Base-by-base conservation (phyloP, 2,113 vertebrate species). In the Noturus placidus region DNA sequence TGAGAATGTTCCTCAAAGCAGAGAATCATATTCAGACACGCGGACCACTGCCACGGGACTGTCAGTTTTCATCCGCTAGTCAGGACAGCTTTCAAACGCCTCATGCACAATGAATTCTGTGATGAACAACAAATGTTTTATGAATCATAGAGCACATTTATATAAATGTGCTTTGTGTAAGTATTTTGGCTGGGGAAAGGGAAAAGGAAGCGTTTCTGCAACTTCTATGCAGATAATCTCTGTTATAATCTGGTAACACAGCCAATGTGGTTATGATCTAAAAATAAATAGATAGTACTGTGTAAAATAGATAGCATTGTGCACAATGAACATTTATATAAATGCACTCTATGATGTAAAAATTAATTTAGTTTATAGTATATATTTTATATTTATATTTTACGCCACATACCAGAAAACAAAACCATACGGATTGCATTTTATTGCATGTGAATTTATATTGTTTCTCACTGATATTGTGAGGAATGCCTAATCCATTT, bases 11-110 rank as follows among this genome's bases (percentile, higher is more conserved):
- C 61, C 86, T 91, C 84, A 88, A 91, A 91, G 88, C 79, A 63
- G 67, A 91, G 84, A 92, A 89, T 91, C 89, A 82, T 78, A 90
- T 91, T 91, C 78, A 91, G 87, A 80, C 67, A 33, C 80, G 91
- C 52, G 46, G 59, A 87, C 72, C 83, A 82, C 56, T 83, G 91
- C 89, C 89, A 92, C 90, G 87, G 90, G 89, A 85, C 90, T 91
- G 91, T 92, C 90, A 90, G 57, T 90, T 89, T 87, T 82, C 13
- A 27, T 87, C 84, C 54, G 86, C 70, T 33, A 80, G 70, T 82
- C 72, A 86, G 77, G 74, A 79, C 33, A 79, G 38, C 17, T 42
- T 86, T 33, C 42, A 78, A 74, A 90, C 46, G 52, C 59, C 84
- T 74, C 82, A 59, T 42, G 74, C 17, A 19, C 83, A 86, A 86